A percentile compares a stretch with the other conserved stretches of the same genome.
These are phyloP conservation scores for Bothrops jararaca DNA, from an alignment of 2,113 vertebrate species.

Conservation along the genomic window DNA sequence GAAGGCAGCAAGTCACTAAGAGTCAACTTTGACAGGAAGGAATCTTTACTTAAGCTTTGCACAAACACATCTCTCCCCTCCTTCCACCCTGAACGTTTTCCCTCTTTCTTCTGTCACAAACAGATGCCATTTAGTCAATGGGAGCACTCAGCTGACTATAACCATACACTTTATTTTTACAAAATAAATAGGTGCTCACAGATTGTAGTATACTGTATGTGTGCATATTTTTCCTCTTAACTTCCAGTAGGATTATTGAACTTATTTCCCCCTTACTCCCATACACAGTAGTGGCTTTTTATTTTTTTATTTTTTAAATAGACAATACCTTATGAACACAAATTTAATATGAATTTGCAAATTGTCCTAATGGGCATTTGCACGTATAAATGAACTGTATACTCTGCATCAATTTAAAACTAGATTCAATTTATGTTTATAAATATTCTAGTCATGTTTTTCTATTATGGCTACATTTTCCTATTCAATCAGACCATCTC, in stretches of 20 bases:
- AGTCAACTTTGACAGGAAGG: not conserved
- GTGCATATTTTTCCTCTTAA: not conserved
- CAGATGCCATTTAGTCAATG: not conserved
- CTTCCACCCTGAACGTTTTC: not conserved
- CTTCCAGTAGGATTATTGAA: not conserved
- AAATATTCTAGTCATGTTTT: constrained; percentile 49
- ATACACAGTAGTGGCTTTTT: not conserved
- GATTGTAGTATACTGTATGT: not conserved
- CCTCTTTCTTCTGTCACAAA: not conserved
- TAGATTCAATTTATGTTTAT: constrained; percentile 33
- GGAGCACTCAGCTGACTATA: not conserved
- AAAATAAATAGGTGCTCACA: not conserved
- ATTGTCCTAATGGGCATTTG: not conserved
- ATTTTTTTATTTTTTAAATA: not conserved
- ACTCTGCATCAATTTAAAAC: constrained; percentile 8
- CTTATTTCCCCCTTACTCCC: not conserved
- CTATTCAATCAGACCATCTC: constrained; percentile 25
- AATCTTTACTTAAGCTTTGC: not conserved
- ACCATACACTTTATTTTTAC: not conserved
- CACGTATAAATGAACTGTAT: not conserved
- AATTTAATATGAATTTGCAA: not conserved
- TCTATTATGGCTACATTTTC: constrained; percentile 22
- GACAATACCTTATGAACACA: not conserved
- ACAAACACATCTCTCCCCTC: not conserved
- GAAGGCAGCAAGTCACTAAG: not conserved